phyloP scores from a whole-genome alignment of 2,888 invertebrate genomes.

The Eupithecia subumbrata region DNA sequence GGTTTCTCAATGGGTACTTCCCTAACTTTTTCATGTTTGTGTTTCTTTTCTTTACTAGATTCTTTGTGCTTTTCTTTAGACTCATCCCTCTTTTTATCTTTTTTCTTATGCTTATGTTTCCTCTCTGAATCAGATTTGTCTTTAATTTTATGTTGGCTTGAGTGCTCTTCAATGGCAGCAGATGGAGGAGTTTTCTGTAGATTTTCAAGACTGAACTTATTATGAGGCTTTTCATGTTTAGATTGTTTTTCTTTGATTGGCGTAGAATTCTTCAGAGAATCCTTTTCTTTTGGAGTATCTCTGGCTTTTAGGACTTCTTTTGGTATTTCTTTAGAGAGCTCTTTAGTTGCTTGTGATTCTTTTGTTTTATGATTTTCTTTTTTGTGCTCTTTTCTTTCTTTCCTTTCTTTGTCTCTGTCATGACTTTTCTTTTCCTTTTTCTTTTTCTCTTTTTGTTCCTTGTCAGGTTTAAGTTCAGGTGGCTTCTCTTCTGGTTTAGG shows the following conservation, averaged over 20 bases:
- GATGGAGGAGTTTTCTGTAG: slow-evolving; percentile 76
- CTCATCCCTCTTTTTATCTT: slow-evolving; percentile 87
- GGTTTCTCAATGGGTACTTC: slow-evolving; percentile 77
- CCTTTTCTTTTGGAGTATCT: slow-evolving; percentile 66
- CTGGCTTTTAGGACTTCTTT: slow-evolving; percentile 72
- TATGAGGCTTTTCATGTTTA: slow-evolving; percentile 73
- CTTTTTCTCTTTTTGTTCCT: slow-evolving; percentile 82
- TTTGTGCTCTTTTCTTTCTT: slow-evolving; percentile 83
- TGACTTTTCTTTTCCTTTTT: slow-evolving; percentile 87
- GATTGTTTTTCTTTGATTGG: slow-evolving; percentile 67
- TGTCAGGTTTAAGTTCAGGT: slow-evolving; percentile 81
- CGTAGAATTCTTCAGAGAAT: slow-evolving; percentile 64
- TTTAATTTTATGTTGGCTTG: slow-evolving; percentile 72
- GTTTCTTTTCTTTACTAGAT: slow-evolving; percentile 78
- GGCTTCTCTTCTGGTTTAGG: slow-evolving; percentile 78
- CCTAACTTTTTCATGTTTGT: slow-evolving; percentile 82
- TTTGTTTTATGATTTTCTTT: slow-evolving; percentile 82
- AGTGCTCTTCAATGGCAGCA: slow-evolving; percentile 68
- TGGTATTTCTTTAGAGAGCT: slow-evolving; percentile 62
- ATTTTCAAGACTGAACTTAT: slow-evolving; percentile 80
- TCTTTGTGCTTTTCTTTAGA: slow-evolving; percentile 86
- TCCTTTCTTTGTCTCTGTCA: slow-evolving; percentile 85
- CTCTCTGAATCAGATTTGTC: slow-evolving; percentile 82
- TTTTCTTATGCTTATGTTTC: slow-evolving; percentile 86
- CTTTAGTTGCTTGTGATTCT: slow-evolving; percentile 71